These are phyloP conservation scores for Propithecus perrieri DNA, from an alignment of 2,797 vertebrate genomes.

Conservation along the genomic window DNA sequence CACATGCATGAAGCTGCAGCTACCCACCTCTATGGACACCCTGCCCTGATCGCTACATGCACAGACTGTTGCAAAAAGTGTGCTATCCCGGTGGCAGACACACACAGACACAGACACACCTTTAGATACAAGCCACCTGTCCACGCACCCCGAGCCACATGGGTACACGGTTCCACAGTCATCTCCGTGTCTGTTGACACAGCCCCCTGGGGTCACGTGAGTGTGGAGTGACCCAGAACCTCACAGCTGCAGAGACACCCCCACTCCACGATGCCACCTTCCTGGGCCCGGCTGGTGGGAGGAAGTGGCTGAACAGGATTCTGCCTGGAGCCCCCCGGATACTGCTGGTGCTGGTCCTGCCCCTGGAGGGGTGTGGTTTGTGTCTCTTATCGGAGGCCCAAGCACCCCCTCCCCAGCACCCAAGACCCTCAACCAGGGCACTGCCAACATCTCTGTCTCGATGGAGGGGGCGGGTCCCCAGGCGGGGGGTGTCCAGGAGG, in stretches of 20 bases:
- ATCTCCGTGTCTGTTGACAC: not conserved
- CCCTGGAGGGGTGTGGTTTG: not conserved
- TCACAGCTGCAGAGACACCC: not conserved
- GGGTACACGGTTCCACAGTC: not conserved
- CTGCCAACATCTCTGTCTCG: not conserved
- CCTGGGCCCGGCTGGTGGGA: not conserved
- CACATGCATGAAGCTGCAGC: too few species aligned
- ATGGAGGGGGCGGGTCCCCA: not conserved
- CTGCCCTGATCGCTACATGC: too few species aligned
- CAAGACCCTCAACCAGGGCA: not conserved
- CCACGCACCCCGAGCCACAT: not conserved
- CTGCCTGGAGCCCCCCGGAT: not conserved
- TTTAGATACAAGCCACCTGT: not conserved
- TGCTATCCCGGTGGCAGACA: not conserved
- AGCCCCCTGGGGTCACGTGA: not conserved
- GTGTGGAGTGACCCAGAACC: not conserved
- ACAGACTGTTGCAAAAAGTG: not conserved
- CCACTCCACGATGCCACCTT: not conserved
- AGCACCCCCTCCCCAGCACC: not conserved
- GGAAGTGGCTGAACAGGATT: not conserved
- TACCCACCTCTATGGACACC: accelerated
- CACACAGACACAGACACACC: not conserved
- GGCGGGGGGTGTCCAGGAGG: not conserved
- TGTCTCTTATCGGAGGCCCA: not conserved
- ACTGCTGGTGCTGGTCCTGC: not conserved